Percentiles rank a stretch among this genome's conserved stretches.
These are phyloP conservation scores for Scrobipalpa atriplicella DNA, from an alignment of 2,888 invertebrate genomes.

Conservation along the genomic window DNA sequence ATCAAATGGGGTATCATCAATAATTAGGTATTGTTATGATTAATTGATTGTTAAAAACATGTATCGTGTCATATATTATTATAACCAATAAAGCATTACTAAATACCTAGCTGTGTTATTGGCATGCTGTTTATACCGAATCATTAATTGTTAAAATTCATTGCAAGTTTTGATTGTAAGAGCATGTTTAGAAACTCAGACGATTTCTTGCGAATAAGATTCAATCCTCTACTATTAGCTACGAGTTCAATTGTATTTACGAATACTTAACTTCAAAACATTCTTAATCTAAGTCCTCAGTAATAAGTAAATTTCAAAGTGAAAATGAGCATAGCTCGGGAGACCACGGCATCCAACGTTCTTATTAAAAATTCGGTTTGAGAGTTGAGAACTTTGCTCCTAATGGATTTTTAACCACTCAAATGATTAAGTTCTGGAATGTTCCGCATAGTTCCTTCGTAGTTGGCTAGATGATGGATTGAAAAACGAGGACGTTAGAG, in stretches of 20 bases:
- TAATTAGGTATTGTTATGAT: not conserved
- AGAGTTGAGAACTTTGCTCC: slow-evolving; percentile 50
- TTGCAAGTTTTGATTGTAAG: no score
- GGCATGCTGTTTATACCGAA: no score
- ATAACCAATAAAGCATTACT: no score
- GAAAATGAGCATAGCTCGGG: slow-evolving; percentile 52
- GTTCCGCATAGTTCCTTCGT: slow-evolving; percentile 41
- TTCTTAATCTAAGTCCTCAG: not conserved
- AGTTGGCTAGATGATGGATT: slow-evolving; percentile 34
- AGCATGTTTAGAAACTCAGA: no score
- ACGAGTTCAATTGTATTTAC: not conserved
- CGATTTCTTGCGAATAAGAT: not conserved
- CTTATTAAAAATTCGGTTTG: slow-evolving; percentile 72
- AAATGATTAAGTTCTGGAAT: slow-evolving; percentile 59
- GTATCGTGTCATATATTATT: no score
- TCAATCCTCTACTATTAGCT: not conserved
- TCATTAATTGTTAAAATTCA: no score
- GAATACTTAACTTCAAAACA: not conserved
- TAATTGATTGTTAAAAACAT: not conserved
- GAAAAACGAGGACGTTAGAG: not conserved
- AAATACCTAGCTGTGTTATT: no score
- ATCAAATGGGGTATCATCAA: no score
- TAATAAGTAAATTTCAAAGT: slow-evolving; percentile 41
- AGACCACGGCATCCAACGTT: slow-evolving; percentile 53
- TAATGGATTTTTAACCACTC: slow-evolving; percentile 69